Percentiles rank a stretch among this genome's conserved stretches.
Conservation (phyloP, 1,140 invertebrate species). For the Druon quercuslanigerum region DNA sequence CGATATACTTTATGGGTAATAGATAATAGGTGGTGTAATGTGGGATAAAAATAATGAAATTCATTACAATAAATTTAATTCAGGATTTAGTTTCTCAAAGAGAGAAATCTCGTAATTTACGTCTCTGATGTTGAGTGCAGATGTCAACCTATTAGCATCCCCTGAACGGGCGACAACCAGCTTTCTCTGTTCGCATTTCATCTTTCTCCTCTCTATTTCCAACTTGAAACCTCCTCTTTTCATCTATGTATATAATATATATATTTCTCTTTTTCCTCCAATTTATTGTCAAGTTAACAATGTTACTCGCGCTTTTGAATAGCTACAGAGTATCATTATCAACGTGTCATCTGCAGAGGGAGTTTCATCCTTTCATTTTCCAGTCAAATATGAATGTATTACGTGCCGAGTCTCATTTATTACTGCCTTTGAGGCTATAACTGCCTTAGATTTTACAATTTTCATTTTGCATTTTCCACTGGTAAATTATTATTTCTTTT, state of each 20-base stretch:
- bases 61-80: background rate
- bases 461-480: background rate
- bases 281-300: slow-evolving; percentile 75
- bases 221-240: slow-evolving; percentile 33
- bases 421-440: background rate
- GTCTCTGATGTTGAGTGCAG: slow-evolving; percentile 72
- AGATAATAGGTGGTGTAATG: background rate
- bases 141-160: slow-evolving; percentile 76
- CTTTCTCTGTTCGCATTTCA: slow-evolving; percentile 41
- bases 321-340: slow-evolving; percentile 72
- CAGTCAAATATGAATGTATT: slow-evolving; percentile 19
- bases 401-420: slow-evolving; percentile 20
- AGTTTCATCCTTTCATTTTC: slow-evolving; percentile 33
- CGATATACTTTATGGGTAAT: too few relatives aligned
- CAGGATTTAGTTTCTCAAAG: background rate
- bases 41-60: background rate
- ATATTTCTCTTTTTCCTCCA: slow-evolving; percentile 53
- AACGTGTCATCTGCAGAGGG: slow-evolving; percentile 68
- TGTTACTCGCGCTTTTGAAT: slow-evolving; percentile 72
- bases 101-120: slow-evolving; percentile 51
- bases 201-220: slow-evolving; percentile 32
- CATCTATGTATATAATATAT: slow-evolving; percentile 21
- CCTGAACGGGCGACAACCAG: slow-evolving; percentile 59
- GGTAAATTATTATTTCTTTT: too few relatives aligned
- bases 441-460: background rate